A percentile compares a stretch with the other conserved stretches of the same genome.
Evolutionary conservation across 2,797 vertebrate genomes (phyloP).

Genomic region (Brachyalestes nurse): DNA sequence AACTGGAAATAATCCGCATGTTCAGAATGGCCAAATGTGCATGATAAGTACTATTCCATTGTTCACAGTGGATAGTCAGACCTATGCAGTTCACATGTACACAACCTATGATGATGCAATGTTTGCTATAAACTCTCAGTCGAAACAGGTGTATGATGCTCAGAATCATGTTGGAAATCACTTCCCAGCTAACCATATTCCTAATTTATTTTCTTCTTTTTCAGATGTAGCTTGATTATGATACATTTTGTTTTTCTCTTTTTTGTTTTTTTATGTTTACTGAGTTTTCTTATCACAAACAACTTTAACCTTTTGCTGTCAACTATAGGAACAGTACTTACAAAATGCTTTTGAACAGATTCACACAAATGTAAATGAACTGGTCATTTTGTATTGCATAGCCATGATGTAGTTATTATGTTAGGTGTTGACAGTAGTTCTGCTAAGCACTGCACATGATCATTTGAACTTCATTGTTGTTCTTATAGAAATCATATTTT

Average conservation of each 20-base stretch:
- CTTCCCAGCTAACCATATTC: background rate
- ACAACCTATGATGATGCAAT: background rate
- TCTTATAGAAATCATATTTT: background rate
- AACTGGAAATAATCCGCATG: background rate
- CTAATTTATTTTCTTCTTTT: background rate
- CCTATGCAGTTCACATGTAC: constrained; percentile 57
- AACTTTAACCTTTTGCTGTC: background rate
- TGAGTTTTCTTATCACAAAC: background rate
- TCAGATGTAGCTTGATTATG: background rate
- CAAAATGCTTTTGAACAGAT: background rate
- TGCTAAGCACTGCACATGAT: background rate
- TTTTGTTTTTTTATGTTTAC: background rate
- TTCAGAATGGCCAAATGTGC: background rate
- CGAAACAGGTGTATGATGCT: background rate
- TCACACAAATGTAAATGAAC: background rate
- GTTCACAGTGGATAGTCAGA: constrained; percentile 55
- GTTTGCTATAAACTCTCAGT: background rate
- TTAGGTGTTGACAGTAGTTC: background rate
- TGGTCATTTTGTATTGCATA: background rate
- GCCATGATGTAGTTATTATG: background rate
- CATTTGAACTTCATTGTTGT: background rate
- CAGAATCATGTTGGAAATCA: background rate
- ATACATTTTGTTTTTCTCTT: background rate
- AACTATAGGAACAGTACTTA: background rate
- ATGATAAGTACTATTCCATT: constrained; percentile 49